These are phyloP conservation scores for Nyctibius grandis DNA, from an alignment of 2,797 vertebrate species.

Conservation along the genomic window DNA sequence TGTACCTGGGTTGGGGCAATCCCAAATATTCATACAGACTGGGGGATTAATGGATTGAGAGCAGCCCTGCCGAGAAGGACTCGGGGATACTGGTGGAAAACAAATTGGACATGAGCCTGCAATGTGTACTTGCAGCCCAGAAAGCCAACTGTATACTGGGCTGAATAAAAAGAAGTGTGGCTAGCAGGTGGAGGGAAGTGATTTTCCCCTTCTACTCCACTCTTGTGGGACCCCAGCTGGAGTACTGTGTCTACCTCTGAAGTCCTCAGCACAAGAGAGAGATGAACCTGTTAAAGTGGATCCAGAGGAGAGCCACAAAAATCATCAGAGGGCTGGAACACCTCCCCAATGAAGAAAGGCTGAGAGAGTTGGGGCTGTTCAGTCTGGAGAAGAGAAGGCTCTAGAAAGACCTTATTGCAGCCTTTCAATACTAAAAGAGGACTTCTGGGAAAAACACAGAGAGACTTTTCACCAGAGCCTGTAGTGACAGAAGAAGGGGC, in stretches of 20 bases:
- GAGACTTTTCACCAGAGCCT: not conserved
- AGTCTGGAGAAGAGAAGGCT: not conserved
- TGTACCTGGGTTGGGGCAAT: not conserved
- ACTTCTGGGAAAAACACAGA: not conserved
- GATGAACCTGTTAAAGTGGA: not conserved
- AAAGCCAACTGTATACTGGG: not conserved
- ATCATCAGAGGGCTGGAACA: too few species aligned
- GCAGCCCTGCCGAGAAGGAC: too few species aligned
- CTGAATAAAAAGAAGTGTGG: not conserved
- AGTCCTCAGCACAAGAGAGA: not conserved
- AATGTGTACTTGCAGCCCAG: too few species aligned
- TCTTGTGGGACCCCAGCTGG: not conserved
- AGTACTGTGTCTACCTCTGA: not conserved
- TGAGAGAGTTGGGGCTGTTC: too few species aligned
- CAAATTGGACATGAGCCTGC: too few species aligned
- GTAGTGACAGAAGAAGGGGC: not conserved
- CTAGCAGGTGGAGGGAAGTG: not conserved
- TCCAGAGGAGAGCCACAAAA: not conserved
- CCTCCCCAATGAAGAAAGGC: too few species aligned
- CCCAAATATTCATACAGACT: not conserved
- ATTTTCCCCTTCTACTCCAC: not conserved
- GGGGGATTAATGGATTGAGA: too few species aligned
- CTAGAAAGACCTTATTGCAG: fast-evolving
- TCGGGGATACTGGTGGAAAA: too few species aligned
- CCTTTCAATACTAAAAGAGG: not conserved